phyloP scores from a whole-genome alignment of 92 coral and sea anemone species.

The Metridium senile region DNA sequence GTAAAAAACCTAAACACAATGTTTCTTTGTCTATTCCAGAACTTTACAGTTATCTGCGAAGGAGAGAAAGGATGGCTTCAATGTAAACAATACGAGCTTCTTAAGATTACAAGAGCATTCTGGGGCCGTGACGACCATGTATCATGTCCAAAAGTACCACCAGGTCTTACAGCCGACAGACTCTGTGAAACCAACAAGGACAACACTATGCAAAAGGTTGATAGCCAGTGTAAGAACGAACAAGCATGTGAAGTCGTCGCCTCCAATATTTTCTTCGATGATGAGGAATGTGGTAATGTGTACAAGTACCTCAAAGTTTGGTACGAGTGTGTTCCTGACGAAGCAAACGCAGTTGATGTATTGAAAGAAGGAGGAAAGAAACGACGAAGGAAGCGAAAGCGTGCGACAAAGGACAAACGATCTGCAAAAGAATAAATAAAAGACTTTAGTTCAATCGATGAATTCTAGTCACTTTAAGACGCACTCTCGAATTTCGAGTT shows the following conservation, averaged over 20 bases:
- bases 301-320: conserved; percentile 98
- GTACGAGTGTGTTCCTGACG: conserved; percentile 99
- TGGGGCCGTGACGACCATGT: conserved; percentile 99
- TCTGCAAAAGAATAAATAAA: conserved; percentile 65
- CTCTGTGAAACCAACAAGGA: conserved; percentile 88
- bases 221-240: conserved; percentile 98
- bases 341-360: conserved; percentile 97
- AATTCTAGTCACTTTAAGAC: conserved; percentile 61
- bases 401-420: conserved; percentile 97
- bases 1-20: not conserved
- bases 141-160: conserved; percentile 97
- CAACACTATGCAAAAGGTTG: conserved; percentile 73
- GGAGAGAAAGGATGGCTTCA: conserved; percentile 99
- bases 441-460: conserved; percentile 45
- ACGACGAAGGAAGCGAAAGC: conserved; percentile 93
- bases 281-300: conserved; percentile 93
- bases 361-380: conserved; percentile 96
- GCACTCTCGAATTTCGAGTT: conserved; percentile 58
- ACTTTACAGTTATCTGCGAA: conserved; percentile 99
- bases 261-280: conserved; percentile 99
- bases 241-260: conserved; percentile 99
- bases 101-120: conserved; percentile 94
- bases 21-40: conserved; percentile 47
- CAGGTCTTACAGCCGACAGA: conserved; percentile 87
- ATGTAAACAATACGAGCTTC: conserved; percentile 98